Base-by-base conservation (phyloP, 92 coral and sea anemone genomes). In the Porites rus region DNA sequence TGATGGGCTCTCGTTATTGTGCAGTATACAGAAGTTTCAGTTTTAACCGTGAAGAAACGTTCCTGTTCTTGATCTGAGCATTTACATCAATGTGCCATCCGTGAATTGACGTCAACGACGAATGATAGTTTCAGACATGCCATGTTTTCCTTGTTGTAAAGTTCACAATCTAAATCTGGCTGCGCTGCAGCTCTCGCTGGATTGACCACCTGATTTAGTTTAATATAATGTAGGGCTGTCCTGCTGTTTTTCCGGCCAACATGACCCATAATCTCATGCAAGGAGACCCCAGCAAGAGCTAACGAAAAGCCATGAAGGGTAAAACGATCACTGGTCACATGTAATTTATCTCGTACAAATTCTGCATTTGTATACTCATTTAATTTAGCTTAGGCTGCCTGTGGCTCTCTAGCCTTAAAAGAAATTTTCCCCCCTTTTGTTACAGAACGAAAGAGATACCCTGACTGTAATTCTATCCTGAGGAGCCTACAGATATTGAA, bases 321-420 rank as follows among this genome's bases (percentile, higher is more conserved):
- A 17, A 0, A 6, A 38, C 46, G 46, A 38, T 38, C 46, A 4
- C 46, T 38, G 5, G 46, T 38, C n/a, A n/a, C n/a, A n/a, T n/a
- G n/a, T 38, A 38, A 38, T 38, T 38, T 0, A 38, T 3, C 7
- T 38, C 0, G 46, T 13, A 11, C 75, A 50, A 52, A 16, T 56
- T 63, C 7, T 31, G 18, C 51, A 60, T 64, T 54, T 38, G 7
- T 0, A 38, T 80, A 87, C 38, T n/a, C 53, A n/a, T 68, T 56
- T 28, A 87, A 61, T 18, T 87, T 68, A 20, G 80, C 90, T 52
- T 80, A 87, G 67, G 88, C 91, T 38, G 91, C 86, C 51, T 62
- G n/a, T 12, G 90, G 59, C 66, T 86, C 72, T 4, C 78, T 50
- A 56, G 56, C 20, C 19, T 22, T 18, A 19, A 12, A 22, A 82